Conservation (phyloP, 2,113 vertebrate species). For the Anhinga anhinga region DNA sequence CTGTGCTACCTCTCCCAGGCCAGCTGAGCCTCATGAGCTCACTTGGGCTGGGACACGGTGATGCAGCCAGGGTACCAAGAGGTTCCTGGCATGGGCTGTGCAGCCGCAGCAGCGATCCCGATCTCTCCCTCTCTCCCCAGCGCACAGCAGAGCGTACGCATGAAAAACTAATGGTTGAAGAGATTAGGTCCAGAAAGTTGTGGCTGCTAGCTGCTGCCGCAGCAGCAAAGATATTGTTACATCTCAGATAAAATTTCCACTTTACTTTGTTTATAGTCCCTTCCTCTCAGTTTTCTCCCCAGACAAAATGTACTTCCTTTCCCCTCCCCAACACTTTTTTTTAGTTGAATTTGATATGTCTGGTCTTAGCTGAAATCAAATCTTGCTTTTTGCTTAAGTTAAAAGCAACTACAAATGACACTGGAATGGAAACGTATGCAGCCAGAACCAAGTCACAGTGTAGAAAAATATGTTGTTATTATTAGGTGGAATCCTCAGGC, state of each 20-base stretch:
- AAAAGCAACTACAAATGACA: neutral
- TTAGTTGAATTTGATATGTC: constrained; percentile 2
- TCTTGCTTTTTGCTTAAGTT: neutral
- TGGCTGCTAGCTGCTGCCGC: neutral
- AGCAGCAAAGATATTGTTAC: neutral
- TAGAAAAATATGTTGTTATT: neutral
- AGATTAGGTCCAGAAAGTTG: neutral
- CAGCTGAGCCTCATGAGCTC: constrained; percentile 57
- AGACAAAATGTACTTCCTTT: constrained; percentile 20
- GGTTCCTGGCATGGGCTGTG: constrained; percentile 38
- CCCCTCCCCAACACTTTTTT: neutral
- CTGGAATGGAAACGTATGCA: neutral
- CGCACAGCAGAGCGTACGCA: fast-evolving
- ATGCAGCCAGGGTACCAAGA: constrained; percentile 42
- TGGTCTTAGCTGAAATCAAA: neutral
- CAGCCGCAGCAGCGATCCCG: neutral
- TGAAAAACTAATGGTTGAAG: neutral
- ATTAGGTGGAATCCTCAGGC: neutral
- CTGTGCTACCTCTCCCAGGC: neutral
- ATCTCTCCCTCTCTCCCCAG: neutral
- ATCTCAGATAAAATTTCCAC: neutral
- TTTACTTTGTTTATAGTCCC: neutral
- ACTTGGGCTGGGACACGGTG: neutral
- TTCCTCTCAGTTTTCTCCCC: neutral
- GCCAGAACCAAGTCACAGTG: neutral